Evolutionary conservation across 2,888 invertebrate species (phyloP).

Genomic region (Myathropa florea): DNA sequence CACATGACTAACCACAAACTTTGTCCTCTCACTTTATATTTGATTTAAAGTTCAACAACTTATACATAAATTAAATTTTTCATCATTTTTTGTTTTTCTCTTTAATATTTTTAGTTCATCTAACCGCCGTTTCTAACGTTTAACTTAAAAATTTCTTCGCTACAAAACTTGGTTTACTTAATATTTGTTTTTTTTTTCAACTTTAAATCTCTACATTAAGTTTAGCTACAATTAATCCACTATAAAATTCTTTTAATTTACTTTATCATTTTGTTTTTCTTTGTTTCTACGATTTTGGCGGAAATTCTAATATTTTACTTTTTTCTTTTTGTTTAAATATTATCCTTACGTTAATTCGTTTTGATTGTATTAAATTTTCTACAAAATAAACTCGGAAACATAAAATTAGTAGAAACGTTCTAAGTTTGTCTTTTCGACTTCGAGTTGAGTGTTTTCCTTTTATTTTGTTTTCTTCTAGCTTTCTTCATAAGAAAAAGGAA

Average conservation of each 20-base stretch:
- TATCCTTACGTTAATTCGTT: constrained; percentile 59
- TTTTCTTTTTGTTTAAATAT: constrained; percentile 27
- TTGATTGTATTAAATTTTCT: constrained; percentile 66
- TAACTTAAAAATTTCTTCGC: constrained; percentile 24
- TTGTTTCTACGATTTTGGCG: constrained; percentile 57
- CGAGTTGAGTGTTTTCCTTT: constrained; percentile 38
- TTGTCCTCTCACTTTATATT: constrained; percentile 33
- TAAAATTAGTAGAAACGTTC: constrained; percentile 10
- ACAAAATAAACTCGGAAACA: neutral
- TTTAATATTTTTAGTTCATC: constrained; percentile 5
- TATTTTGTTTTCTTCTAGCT: constrained; percentile 11
- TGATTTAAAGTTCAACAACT: constrained; percentile 36
- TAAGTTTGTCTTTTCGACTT: constrained; percentile 30
- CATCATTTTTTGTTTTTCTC: neutral
- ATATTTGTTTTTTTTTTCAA: constrained; percentile 21
- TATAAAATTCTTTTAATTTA: constrained; percentile 58
- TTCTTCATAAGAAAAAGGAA: constrained; percentile 44
- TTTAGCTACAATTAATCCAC: constrained; percentile 64
- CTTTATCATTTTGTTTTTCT: constrained; percentile 15
- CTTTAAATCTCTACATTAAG: constrained; percentile 63
- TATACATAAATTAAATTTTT: constrained; percentile 23
- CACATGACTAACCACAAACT: constrained; percentile 1
- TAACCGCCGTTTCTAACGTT: constrained; percentile 28
- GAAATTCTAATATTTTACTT: constrained; percentile 49
- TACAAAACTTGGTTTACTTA: constrained; percentile 44